Evolutionary conservation across 2,888 invertebrate genomes (phyloP).

Genomic region (Pachymerium ferrugineum): DNA sequence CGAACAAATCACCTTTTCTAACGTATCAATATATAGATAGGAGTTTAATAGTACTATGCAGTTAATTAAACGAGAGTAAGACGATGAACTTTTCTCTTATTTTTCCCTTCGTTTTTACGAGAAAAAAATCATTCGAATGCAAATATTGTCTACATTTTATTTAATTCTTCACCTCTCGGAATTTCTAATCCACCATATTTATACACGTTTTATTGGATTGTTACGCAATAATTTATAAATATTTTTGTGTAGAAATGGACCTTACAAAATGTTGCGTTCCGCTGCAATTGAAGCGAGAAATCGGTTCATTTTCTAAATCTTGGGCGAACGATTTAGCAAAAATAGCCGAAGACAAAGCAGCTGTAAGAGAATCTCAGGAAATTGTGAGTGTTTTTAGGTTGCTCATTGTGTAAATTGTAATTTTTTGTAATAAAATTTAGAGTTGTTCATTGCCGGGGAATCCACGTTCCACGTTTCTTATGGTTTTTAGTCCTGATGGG

Average conservation of each 20-base stretch:
- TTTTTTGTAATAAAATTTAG: background rate
- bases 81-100: background rate
- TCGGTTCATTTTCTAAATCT: slow-evolving; percentile 20
- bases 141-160: too few relatives aligned
- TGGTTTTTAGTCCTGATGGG: slow-evolving; percentile 85
- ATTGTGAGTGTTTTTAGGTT: background rate
- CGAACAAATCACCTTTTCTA: background rate
- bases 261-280: slow-evolving; percentile 10
- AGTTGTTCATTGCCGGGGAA: slow-evolving; percentile 53
- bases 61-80: slow-evolving; percentile 11
- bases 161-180: too few relatives aligned
- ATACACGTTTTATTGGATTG: too few relatives aligned
- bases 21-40: background rate
- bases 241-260: background rate
- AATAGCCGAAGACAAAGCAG: slow-evolving; percentile 35
- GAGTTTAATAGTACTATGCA: background rate
- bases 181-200: too few relatives aligned
- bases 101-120: background rate
- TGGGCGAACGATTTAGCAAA: background rate
- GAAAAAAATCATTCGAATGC: too few relatives aligned
- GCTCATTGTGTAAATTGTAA: too few relatives aligned
- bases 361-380: slow-evolving; percentile 28
- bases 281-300: slow-evolving; percentile 3
- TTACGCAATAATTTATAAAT: too few relatives aligned
- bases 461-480: slow-evolving; percentile 73